Evolutionary conservation across 2,888 invertebrate species (phyloP).

Genomic region (Ptycholaimellus sp.): DNA sequence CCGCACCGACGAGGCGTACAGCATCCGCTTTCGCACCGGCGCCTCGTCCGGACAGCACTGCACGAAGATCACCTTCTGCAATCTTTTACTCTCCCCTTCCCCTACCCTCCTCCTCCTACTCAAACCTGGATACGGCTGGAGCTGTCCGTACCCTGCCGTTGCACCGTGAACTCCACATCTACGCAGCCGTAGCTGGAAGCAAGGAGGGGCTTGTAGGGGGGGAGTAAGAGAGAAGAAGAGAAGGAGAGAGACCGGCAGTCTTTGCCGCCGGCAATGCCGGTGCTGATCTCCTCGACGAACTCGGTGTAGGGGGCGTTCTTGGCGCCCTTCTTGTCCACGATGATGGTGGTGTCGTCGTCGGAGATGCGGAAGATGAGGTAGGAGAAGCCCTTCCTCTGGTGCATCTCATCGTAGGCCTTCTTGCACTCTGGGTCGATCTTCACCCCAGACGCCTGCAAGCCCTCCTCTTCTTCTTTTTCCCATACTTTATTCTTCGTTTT

Average conservation of each 20-base stretch:
- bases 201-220: too few species aligned
- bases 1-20: slow-evolving; percentile 25
- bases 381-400: slow-evolving; percentile 23
- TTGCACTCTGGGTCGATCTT: slow-evolving; percentile 23
- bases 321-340: slow-evolving; percentile 24
- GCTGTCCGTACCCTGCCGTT: slow-evolving; percentile 24
- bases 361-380: slow-evolving; percentile 23
- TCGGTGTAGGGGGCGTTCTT: slow-evolving; percentile 24
- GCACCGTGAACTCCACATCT: slow-evolving; percentile 22
- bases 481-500: neutral
- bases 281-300: slow-evolving; percentile 19
- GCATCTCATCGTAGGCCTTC: slow-evolving; percentile 22
- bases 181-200: slow-evolving; percentile 19
- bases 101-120: too few species aligned
- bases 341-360: slow-evolving; percentile 24
- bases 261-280: slow-evolving; percentile 19
- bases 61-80: slow-evolving; percentile 24
- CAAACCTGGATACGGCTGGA: slow-evolving; percentile 10
- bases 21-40: slow-evolving; percentile 24
- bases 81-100: too few species aligned
- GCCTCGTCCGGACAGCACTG: slow-evolving; percentile 26
- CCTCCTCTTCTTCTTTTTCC: neutral
- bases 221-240: too few species aligned
- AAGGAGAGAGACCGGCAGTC: too few species aligned
- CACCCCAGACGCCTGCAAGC: slow-evolving; percentile 18